These are phyloP conservation scores for Halocynthia aurantium DNA, from an alignment of 23 tunicate genomes.

Conservation along the genomic window DNA sequence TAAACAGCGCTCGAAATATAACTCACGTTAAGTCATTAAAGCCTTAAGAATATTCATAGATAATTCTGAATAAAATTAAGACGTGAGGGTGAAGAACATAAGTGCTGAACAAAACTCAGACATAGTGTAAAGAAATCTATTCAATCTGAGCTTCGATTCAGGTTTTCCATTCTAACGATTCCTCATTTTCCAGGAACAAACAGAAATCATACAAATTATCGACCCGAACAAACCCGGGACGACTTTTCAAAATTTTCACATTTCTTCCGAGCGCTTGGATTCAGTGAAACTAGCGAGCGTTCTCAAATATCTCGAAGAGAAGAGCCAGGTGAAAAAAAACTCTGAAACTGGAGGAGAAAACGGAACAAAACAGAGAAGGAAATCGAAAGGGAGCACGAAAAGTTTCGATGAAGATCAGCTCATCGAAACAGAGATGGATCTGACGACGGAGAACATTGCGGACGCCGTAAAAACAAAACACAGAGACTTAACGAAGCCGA, in stretches of 20 bases:
- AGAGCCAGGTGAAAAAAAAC: constrained; percentile 1
- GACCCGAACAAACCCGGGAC: constrained; percentile 22
- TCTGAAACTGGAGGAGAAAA: background rate
- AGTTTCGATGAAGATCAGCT: background rate
- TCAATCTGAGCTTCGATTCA: too few relatives aligned
- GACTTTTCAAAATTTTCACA: background rate
- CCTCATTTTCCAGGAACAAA: constrained; percentile 47
- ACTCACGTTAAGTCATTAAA: too few relatives aligned
- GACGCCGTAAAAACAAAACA: constrained; percentile 3
- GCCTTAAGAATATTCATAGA: too few relatives aligned
- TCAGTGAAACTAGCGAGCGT: constrained; percentile 31
- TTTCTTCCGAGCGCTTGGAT: constrained; percentile 8
- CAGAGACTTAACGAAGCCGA: background rate
- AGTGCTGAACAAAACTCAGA: too few relatives aligned
- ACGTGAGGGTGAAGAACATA: too few relatives aligned
- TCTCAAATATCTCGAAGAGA: constrained; percentile 29
- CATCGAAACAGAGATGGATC: background rate
- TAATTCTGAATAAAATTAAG: too few relatives aligned
- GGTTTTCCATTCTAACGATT: too few relatives aligned
- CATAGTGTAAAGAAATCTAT: too few relatives aligned
- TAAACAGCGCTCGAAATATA: too few relatives aligned
- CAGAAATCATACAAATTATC: constrained; percentile 58
- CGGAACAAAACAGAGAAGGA: background rate
- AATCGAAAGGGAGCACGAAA: background rate
- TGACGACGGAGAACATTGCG: background rate